Percentiles rank a stretch among this genome's conserved stretches.
Evolutionary conservation across 35 echinoderm and acorn worm genomes (phyloP).

Genomic region (Diadema setosum): DNA sequence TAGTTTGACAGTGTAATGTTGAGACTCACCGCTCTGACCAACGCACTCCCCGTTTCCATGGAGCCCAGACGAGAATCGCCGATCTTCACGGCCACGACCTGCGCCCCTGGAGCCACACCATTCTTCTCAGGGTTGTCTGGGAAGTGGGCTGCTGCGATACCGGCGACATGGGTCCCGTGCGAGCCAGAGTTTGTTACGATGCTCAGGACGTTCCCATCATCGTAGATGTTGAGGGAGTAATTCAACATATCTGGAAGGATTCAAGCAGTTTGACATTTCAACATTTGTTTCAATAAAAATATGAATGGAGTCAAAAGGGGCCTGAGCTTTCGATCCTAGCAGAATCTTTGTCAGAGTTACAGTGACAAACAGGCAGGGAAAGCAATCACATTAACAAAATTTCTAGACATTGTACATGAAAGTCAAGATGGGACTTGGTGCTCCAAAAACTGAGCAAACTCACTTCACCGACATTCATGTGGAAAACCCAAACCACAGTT

Average conservation of each 20-base stretch:
- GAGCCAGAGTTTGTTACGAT: constrained; percentile 95
- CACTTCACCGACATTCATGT: too few relatives aligned
- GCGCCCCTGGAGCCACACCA: constrained; percentile 92
- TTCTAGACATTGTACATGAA: too few relatives aligned
- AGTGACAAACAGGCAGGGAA: too few relatives aligned
- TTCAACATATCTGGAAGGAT: constrained; percentile 87
- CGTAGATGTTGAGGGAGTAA: constrained; percentile 90
- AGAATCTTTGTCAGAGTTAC: too few relatives aligned
- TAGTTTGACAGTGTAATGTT: too few relatives aligned
- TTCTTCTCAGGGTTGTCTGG: constrained; percentile 90
- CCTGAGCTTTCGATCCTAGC: too few relatives aligned
- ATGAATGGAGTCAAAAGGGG: too few relatives aligned
- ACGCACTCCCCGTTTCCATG: constrained; percentile 97
- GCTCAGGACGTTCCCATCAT: constrained; percentile 83
- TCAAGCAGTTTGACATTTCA: neutral
- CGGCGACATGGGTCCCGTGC: constrained; percentile 95
- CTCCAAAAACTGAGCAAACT: too few relatives aligned
- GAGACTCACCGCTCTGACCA: constrained; percentile 97
- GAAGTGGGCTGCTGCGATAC: constrained; percentile 93
- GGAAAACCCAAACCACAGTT: too few relatives aligned
- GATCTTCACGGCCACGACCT: constrained; percentile 91
- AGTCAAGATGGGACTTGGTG: too few relatives aligned
- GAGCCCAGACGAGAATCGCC: constrained; percentile 93
- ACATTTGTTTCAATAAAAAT: neutral
- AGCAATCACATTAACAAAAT: too few relatives aligned